These are phyloP conservation scores for Lacerta bilineata DNA, from an alignment of 2,797 vertebrate genomes.

Conservation along the genomic window DNA sequence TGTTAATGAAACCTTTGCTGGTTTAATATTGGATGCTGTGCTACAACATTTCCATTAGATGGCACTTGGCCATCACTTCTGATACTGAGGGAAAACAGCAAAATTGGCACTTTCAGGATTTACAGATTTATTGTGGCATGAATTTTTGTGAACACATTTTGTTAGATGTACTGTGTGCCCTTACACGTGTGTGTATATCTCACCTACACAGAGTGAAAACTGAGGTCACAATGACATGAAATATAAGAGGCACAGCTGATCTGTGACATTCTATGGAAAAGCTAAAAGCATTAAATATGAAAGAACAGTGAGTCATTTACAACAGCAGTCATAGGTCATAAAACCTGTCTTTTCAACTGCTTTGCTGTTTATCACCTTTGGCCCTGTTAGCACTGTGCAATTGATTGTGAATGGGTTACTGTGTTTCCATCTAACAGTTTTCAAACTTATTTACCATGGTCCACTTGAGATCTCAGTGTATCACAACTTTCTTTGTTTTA, in stretches of 20 bases:
- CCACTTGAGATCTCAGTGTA: too few relatives aligned
- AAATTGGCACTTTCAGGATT: too few relatives aligned
- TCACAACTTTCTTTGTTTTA: too few relatives aligned
- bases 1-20: neutral
- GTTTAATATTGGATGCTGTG: neutral
- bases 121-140: neutral
- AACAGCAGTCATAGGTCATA: neutral
- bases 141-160: neutral
- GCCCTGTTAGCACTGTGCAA: neutral
- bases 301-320: neutral
- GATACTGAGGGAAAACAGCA: neutral
- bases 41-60: conserved; percentile 20
- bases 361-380: neutral
- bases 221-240: neutral
- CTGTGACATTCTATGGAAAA: neutral
- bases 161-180: neutral
- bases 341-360: neutral
- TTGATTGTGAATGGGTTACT: too few relatives aligned
- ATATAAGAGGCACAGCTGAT: neutral
- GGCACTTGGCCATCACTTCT: conserved; percentile 4
- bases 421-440: too few relatives aligned
- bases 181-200: neutral
- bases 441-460: too few relatives aligned
- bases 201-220: neutral
- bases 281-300: neutral